Percentiles rank a stretch among this genome's conserved stretches.
Evolutionary conservation across 2,888 invertebrate genomes (phyloP).

Genomic region (Agrochola litura): DNA sequence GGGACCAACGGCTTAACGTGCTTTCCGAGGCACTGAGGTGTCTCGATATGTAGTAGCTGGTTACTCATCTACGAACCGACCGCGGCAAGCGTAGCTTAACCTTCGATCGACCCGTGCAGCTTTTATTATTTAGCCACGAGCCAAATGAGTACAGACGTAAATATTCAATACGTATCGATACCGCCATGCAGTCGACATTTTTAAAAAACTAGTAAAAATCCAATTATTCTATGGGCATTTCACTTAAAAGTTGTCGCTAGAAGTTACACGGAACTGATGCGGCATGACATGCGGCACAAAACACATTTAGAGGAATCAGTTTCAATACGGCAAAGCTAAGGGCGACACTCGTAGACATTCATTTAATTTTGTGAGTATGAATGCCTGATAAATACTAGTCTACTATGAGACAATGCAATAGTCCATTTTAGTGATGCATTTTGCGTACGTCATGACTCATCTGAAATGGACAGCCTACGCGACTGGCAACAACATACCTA

Average conservation of each 20-base stretch:
- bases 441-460: background rate
- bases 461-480: background rate
- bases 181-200: background rate
- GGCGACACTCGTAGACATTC: background rate
- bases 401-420: background rate
- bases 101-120: background rate
- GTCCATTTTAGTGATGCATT: background rate
- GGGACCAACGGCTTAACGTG: background rate
- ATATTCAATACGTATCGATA: background rate
- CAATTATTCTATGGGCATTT: background rate
- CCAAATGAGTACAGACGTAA: background rate
- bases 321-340: background rate
- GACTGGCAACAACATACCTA: background rate
- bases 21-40: no score
- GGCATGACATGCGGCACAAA: background rate
- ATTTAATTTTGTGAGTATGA: background rate
- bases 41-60: no score
- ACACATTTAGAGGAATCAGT: background rate
- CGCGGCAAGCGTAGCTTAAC: no score
- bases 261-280: background rate
- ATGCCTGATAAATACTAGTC: background rate
- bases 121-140: background rate
- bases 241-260: conserved; percentile 4
- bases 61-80: no score
- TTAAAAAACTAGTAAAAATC: background rate